phyloP scores from a whole-genome alignment of 2,888 invertebrate genomes.

The Drosophila peninsularis region DNA sequence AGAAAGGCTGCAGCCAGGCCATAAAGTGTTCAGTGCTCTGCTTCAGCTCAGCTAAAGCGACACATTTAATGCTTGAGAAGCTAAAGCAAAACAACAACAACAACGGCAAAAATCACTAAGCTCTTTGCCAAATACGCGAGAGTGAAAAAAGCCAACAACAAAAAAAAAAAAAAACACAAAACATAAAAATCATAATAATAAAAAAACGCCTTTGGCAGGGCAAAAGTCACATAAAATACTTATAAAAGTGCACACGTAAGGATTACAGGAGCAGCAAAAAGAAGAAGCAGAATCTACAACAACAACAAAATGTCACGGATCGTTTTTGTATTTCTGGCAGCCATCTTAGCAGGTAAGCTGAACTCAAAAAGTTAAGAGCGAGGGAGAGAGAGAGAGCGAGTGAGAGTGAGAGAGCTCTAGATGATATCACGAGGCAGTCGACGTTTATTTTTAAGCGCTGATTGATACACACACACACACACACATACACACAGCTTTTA shows the following conservation, averaged over 20 bases:
- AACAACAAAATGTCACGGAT: slow-evolving; percentile 69
- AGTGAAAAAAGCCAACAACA: slow-evolving; percentile 24
- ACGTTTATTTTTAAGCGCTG: slow-evolving; percentile 62
- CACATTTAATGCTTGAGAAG: slow-evolving; percentile 71
- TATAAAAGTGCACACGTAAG: slow-evolving; percentile 55
- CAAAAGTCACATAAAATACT: slow-evolving; percentile 46
- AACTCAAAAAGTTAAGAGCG: slow-evolving; percentile 25
- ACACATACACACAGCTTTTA: neutral
- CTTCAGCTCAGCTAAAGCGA: slow-evolving; percentile 48
- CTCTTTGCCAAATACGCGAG: slow-evolving; percentile 61
- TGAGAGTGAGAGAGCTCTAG: slow-evolving; percentile 7
- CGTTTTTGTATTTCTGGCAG: slow-evolving; percentile 76
- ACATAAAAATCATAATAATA: slow-evolving; percentile 34
- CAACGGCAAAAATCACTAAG: slow-evolving; percentile 55
- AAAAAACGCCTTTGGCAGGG: slow-evolving; percentile 42
- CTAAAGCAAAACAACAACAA: slow-evolving; percentile 52
- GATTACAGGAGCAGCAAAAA: slow-evolving; percentile 41
- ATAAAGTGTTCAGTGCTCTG: slow-evolving; percentile 60
- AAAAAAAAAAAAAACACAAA: slow-evolving; percentile 25
- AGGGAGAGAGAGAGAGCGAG: too few species aligned
- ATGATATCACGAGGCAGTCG: slow-evolving; percentile 66
- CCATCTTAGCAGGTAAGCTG: slow-evolving; percentile 83
- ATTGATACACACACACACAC: slow-evolving; percentile 42
- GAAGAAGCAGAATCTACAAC: slow-evolving; percentile 3
- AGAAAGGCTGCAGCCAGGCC: slow-evolving; percentile 53